phyloP scores from a whole-genome alignment of 2,113 vertebrate genomes.

The Oophaga pumilio region DNA sequence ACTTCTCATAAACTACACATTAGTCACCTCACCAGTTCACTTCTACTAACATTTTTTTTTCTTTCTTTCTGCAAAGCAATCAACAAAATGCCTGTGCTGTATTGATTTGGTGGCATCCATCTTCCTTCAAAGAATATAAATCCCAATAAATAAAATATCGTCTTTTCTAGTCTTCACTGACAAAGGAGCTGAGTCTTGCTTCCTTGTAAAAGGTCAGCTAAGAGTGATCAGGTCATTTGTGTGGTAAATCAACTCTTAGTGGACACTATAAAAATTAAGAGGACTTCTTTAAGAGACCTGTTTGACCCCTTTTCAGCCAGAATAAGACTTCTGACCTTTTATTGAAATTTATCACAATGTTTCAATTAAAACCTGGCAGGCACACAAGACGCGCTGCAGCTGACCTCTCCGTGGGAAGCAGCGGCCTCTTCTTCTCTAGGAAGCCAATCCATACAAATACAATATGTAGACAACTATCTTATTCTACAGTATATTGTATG shows the following conservation, averaged over 20 bases:
- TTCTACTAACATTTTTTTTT: slow-evolving; percentile 68
- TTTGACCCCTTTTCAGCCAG: slow-evolving; percentile 77
- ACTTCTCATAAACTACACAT: neutral
- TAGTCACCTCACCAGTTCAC: neutral
- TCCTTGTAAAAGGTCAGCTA: slow-evolving; percentile 68
- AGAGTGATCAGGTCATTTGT: slow-evolving; percentile 70
- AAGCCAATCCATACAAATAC: slow-evolving; percentile 24
- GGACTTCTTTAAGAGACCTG: slow-evolving; percentile 72
- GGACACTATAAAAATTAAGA: slow-evolving; percentile 79
- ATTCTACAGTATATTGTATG: neutral
- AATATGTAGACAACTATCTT: neutral
- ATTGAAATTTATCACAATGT: slow-evolving; percentile 84
- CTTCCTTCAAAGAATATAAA: slow-evolving; percentile 80
- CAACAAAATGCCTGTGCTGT: slow-evolving; percentile 73
- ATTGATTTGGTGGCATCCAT: slow-evolving; percentile 73
- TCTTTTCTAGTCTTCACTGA: slow-evolving; percentile 64
- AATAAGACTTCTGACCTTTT: slow-evolving; percentile 77
- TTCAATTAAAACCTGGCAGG: slow-evolving; percentile 83
- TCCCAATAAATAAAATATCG: slow-evolving; percentile 72
- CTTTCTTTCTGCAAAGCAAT: slow-evolving; percentile 71
- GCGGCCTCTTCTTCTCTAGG: slow-evolving; percentile 54
- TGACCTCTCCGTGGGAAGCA: slow-evolving; percentile 71
- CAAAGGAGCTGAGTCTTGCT: slow-evolving; percentile 69
- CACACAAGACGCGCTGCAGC: slow-evolving; percentile 60
- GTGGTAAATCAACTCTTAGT: slow-evolving; percentile 77